A percentile compares a stretch with the other conserved stretches of the same genome.
Conservation (phyloP, 2,888 invertebrate species). For the Thera obeliscata region DNA sequence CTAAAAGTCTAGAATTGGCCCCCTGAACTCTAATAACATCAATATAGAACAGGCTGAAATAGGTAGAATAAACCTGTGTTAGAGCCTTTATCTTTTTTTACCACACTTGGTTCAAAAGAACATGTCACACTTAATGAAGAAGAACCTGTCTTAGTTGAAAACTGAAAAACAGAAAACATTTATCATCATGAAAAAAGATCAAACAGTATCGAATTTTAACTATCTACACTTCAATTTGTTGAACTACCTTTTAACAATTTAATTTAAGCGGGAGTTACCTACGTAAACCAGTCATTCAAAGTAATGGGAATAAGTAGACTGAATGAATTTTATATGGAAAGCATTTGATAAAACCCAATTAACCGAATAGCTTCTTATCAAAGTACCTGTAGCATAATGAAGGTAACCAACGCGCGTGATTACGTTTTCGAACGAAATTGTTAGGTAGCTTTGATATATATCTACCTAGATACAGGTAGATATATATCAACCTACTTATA, state of each 20-base stretch:
- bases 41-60: no score
- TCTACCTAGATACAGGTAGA: neutral
- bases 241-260: conserved; percentile 4
- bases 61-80: no score
- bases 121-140: no score
- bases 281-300: conserved; percentile 3
- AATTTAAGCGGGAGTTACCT: neutral
- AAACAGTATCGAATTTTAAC: no score
- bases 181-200: no score
- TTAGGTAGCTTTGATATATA: neutral
- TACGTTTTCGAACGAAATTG: neutral
- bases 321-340: conserved; percentile 11
- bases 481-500: neutral
- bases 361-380: conserved; percentile 10
- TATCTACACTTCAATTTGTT: no score
- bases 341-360: conserved; percentile 10
- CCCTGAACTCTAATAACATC: no score
- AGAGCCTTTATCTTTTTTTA: no score
- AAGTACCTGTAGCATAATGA: conserved; percentile 4
- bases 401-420: conserved; percentile 1
- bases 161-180: no score
- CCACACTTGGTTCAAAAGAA: no score
- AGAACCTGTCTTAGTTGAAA: no score
- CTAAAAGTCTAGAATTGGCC: no score
- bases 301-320: conserved; percentile 12